Percentiles rank a stretch among this genome's conserved stretches.
Conservation (phyloP, 2,797 vertebrate species). For the Heteromormyrus szaboi region DNA sequence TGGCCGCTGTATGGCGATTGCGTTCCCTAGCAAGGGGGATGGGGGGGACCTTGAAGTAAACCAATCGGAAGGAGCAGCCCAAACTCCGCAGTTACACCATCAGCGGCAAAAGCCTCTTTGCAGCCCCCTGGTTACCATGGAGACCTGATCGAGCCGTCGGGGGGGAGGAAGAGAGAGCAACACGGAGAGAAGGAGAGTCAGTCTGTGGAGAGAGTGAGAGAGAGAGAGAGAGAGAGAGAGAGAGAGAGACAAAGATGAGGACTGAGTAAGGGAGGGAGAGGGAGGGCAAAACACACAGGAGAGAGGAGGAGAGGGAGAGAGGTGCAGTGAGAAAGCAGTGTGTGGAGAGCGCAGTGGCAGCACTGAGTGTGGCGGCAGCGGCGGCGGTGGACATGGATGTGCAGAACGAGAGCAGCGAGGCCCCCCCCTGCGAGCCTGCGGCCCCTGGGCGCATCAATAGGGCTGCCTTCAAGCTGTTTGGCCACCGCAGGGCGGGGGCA, state of each 20-base stretch:
- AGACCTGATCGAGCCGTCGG: constrained; percentile 60
- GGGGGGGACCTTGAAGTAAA: neutral
- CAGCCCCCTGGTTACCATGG: constrained; percentile 74
- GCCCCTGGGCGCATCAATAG: constrained; percentile 91
- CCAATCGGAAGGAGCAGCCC: neutral
- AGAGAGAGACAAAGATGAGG: constrained; percentile 38
- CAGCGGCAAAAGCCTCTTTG: constrained; percentile 79
- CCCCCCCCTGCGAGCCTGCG: constrained; percentile 80
- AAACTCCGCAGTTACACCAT: constrained; percentile 43
- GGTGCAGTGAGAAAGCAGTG: constrained; percentile 14
- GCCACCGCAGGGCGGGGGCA: constrained; percentile 75
- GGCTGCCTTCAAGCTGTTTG: constrained; percentile 94
- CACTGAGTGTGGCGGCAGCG: neutral
- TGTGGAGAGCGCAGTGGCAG: neutral
- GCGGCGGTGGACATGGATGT: constrained; percentile 74
- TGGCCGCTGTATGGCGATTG: neutral
- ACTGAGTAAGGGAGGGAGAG: neutral
- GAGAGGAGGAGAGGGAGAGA: constrained; percentile 30
- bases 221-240: constrained; percentile 37
- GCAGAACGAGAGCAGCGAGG: constrained; percentile 74
- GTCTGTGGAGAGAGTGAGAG: constrained; percentile 29
- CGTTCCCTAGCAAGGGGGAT: neutral
- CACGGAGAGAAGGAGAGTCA: constrained; percentile 24
- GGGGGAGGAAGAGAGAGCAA: constrained; percentile 42
- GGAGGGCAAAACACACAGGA: constrained; percentile 51